phyloP scores from a whole-genome alignment of 2,888 invertebrate genomes.

The Aphrophora alni region DNA sequence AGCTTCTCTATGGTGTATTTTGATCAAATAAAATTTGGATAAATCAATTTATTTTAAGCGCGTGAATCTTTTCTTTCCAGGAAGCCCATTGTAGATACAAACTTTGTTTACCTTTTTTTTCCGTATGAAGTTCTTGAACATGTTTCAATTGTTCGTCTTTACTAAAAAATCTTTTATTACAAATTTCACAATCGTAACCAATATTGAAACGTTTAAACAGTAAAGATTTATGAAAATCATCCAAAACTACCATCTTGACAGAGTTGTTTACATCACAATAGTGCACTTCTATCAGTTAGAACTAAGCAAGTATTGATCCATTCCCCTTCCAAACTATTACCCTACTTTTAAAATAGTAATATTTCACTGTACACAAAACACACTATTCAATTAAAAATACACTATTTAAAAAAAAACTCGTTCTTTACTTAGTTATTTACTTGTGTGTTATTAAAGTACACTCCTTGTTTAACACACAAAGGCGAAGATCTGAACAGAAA shows the following conservation, averaged over 20 bases:
- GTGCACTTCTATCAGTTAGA: neutral
- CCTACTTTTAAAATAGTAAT: neutral
- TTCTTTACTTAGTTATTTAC: too few relatives aligned
- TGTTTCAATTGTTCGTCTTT: conserved; percentile 25
- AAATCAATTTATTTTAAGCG: too few relatives aligned
- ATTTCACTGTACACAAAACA: neutral
- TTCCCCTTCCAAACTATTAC: neutral
- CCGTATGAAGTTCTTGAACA: neutral
- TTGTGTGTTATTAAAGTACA: too few relatives aligned
- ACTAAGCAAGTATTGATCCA: conserved; percentile 9
- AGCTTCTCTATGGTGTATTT: too few relatives aligned
- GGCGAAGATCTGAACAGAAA: neutral
- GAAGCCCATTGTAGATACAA: too few relatives aligned
- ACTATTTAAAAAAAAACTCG: too few relatives aligned
- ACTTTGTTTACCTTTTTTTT: conserved; percentile 13
- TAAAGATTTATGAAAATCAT: conserved; percentile 34
- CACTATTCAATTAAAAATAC: too few relatives aligned
- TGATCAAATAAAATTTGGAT: too few relatives aligned
- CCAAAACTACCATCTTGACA: conserved; percentile 27
- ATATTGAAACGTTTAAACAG: conserved; percentile 37
- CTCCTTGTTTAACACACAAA: neutral
- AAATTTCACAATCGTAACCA: conserved; percentile 36
- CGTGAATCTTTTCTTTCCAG: too few relatives aligned
- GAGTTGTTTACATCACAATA: neutral
- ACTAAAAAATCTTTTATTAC: conserved; percentile 33